These are phyloP conservation scores for Oreochromis mossambicus DNA, from an alignment of 2,797 vertebrate species.

Conservation along the genomic window DNA sequence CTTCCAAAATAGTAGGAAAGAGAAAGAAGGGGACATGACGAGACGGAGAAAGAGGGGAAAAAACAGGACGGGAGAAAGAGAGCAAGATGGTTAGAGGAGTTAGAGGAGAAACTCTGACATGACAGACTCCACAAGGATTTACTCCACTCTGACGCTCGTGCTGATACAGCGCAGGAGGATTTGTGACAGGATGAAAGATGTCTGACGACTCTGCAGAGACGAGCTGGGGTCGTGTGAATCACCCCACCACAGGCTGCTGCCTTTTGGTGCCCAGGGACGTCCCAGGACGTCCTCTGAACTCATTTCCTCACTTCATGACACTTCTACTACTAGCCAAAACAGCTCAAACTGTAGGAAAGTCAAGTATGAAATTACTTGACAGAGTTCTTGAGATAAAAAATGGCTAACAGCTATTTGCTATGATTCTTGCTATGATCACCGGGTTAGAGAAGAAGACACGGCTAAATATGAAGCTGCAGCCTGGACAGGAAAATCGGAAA, in stretches of 20 bases:
- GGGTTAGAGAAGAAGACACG: neutral
- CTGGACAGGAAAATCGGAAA: neutral
- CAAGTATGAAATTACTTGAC: neutral
- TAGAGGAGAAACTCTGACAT: neutral
- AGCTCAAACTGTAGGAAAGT: neutral
- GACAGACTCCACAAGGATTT: neutral
- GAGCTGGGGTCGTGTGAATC: neutral
- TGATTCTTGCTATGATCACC: neutral
- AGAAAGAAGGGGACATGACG: neutral
- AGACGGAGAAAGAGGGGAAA: neutral
- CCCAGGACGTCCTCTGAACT: neutral
- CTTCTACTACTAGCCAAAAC: neutral
- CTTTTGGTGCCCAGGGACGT: neutral
- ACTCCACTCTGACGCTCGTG: neutral
- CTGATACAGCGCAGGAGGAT: neutral
- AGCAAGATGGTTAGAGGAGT: neutral
- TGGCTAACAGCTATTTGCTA: neutral
- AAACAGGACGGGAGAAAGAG: neutral
- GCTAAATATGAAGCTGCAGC: neutral
- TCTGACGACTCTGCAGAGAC: neutral
- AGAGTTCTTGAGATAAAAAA: neutral
- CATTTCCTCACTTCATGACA: neutral
- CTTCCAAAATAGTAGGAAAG: slow-evolving; percentile 39
- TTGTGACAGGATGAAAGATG: neutral
- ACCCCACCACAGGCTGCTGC: neutral